phyloP scores from a whole-genome alignment of 1,140 invertebrate genomes.

The Ceratosolen fusciceps region DNA sequence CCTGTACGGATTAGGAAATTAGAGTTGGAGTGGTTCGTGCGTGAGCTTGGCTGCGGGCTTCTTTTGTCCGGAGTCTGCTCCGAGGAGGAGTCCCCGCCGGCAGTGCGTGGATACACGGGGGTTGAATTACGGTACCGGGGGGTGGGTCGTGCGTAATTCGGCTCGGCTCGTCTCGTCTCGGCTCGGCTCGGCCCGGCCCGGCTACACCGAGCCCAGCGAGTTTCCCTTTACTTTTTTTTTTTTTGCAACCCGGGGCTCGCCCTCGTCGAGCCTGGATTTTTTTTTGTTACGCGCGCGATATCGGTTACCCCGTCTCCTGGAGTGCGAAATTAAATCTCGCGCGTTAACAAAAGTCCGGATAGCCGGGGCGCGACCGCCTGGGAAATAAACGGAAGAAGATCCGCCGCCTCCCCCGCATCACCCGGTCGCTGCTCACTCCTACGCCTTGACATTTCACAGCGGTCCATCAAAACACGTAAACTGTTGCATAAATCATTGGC shows the following conservation, averaged over 20 bases:
- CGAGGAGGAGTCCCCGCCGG: neutral
- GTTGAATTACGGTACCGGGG: too few species aligned
- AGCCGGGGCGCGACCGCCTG: neutral
- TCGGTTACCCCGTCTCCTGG: conserved; percentile 35
- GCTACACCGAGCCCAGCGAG: conserved; percentile 15
- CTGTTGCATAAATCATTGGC: conserved; percentile 9
- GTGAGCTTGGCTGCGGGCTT: conserved; percentile 29
- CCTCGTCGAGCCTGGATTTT: conserved; percentile 25
- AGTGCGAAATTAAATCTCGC: conserved; percentile 42
- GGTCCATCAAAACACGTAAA: conserved; percentile 21
- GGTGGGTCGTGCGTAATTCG: conserved; percentile 6
- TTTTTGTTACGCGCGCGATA: conserved; percentile 33
- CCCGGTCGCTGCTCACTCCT: too few species aligned
- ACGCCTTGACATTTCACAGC: too few species aligned
- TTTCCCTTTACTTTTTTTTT: conserved; percentile 1
- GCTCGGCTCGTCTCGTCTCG: neutral
- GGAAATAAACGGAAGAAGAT: neutral
- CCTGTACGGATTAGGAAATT: conserved; percentile 50
- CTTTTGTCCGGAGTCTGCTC: conserved; percentile 18
- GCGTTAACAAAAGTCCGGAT: conserved; percentile 14
- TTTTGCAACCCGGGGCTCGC: too few species aligned
- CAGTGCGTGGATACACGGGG: too few species aligned
- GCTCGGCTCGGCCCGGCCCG: neutral
- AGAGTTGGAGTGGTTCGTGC: conserved; percentile 36
- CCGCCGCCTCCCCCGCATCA: too few species aligned